Evolutionary conservation across 2,113 vertebrate genomes (phyloP), one percentile per base, ranked within the genome.

Genomic region (Bambusicola thoracicus): DNA sequence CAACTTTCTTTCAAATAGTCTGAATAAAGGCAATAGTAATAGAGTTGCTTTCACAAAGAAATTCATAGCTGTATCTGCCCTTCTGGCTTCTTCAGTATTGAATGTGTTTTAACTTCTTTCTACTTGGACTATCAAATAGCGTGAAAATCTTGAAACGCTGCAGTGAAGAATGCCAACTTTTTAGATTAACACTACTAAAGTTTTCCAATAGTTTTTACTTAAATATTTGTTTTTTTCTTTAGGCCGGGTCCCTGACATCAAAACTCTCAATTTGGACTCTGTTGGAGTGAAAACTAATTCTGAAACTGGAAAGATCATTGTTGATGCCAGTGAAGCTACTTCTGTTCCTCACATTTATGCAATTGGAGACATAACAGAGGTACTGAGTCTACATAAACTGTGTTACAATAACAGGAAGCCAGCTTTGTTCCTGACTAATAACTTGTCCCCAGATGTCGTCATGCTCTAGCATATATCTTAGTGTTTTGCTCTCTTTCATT

Each of bases 351-450:
- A 98, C 94, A 97, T 99, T 93, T 99, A 98, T 32, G 99, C 99
- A 81, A 94, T 99, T 6, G 99, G 99, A 72, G 99, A 99, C 81
- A 98, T 99, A 58, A 93, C 98, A 2, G 98, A 99, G 98, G 99
- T 99, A 96, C 82, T 40, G 81, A 63, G 79, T 84, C 94, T 95
- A 94, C 81, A 85, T 93, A 88, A 96, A 95, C 79, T 92, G 10
- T 90, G 94, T 69, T 91, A 94, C 93, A 95, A 94, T 96, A 96
- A 91, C 96, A 96, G 97, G 93, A 96, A 97, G 77, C 85, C 93
- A 48, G 44, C 94, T 85, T 90, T 94, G 94, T 96, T 96, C 94
- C 95, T 96, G 95, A 87, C 92, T 94, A 95, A 91, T 95, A 96
- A 95, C 81, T 66, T 74, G 90, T 84, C 63, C 93, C 81, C 90